These are phyloP conservation scores for Potamarius usumacintae DNA, from an alignment of 2,113 vertebrate species.

Conservation along the genomic window DNA sequence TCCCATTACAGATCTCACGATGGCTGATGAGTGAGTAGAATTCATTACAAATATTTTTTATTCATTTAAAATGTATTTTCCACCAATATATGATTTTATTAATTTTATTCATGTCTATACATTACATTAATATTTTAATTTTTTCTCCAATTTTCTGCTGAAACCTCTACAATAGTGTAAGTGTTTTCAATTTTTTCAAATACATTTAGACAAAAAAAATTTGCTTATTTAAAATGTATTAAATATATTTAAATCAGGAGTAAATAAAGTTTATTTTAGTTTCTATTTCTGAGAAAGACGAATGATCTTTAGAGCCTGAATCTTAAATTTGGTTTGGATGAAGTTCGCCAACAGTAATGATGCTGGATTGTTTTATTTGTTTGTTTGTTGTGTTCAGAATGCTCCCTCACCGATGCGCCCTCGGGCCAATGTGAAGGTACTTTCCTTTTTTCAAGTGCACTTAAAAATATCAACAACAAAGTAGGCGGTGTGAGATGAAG, in stretches of 20 bases:
- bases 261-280: no score
- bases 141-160: slow-evolving; percentile 25
- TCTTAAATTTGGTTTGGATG: neutral
- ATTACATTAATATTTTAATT: neutral
- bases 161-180: slow-evolving; percentile 59
- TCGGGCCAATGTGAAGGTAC: slow-evolving; percentile 60
- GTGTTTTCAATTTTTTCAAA: slow-evolving; percentile 21
- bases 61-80: neutral
- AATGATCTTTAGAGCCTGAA: neutral
- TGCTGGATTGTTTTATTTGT: neutral
- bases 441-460: neutral
- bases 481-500: neutral
- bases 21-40: slow-evolving; percentile 63
- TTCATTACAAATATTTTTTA: neutral
- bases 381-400: slow-evolving; percentile 36
- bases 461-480: neutral
- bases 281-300: neutral
- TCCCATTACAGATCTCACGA: slow-evolving; percentile 40
- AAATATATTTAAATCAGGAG: neutral
- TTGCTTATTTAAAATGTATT: neutral
- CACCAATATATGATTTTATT: neutral
- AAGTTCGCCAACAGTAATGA: neutral
- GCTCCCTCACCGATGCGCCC: slow-evolving; percentile 29
- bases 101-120: neutral
- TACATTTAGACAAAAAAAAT: neutral